Base-by-base conservation (phyloP, 92 coral and sea anemone genomes). In the Parazoanthus atlanticus region DNA sequence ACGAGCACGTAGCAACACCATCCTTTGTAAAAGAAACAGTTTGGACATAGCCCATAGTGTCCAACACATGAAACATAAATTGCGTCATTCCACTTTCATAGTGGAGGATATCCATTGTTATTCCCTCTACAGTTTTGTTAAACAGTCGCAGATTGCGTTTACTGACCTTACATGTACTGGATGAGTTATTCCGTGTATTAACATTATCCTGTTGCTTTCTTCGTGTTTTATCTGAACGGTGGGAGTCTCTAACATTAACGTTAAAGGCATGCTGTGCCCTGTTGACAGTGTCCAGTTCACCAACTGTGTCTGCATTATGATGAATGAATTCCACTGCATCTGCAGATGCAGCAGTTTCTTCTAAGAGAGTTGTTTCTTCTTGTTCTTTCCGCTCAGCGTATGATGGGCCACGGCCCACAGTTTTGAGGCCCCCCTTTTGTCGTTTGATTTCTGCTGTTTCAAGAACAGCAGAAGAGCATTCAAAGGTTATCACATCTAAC, bases 401-500 rank as follows among this genome's bases (percentile, higher is more conserved):
- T 38, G 64, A 38, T n/a, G 84, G 84, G 40, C 88, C 88, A 21
- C 58, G 25, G 23, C 88, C 88, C 25, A 72, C 81, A 71, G n/a
- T n/a, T n/a, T n/a, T n/a, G n/a, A n/a, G n/a, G n/a, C 41, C 88
- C 65, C 19, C 26, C 54, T 31, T 40, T 47, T 85, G 81, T 32
- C 88, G 61, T 28, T 69, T 76, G 46, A 86, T 30, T 41, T 86
- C 90, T 23, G 85, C 90, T 34, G 89, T 65, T 74, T 85, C 89
- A 19, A 87, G 75, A 19, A 78, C 66, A 33, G 90, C 90, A 52
- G 32, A 15, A 12, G 85, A 54, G 43, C 90, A 87, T 77, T 87
- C 82, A 16, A 83, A 33, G 5, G 92, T 90, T 15, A 90, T 82
- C 29, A 90, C 90, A 84, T 90, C 90, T 38, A 90, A 49, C 21